Evolutionary conservation across 2,888 invertebrate species (phyloP).

Genomic region (Macroteleia sp.): DNA sequence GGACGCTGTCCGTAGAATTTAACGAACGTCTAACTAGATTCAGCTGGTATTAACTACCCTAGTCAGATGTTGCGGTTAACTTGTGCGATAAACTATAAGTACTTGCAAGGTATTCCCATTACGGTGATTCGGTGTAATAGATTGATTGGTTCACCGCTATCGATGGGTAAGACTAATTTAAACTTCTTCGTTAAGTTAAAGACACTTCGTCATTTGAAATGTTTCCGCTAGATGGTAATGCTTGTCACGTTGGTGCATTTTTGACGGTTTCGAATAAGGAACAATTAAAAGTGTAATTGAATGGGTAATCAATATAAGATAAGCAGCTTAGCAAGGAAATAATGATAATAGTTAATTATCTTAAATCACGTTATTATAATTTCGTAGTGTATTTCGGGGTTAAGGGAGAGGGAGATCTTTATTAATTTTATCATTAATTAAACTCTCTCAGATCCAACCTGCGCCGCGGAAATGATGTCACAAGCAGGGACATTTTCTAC

Average conservation of each 20-base stretch:
- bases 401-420: conserved; percentile 1
- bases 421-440: conserved; percentile 27
- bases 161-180: conserved; percentile 41
- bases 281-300: too few relatives aligned
- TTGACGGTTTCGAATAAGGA: not conserved
- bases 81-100: conserved; percentile 54
- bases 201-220: conserved; percentile 13
- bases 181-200: conserved; percentile 36
- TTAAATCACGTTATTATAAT: conserved; percentile 17
- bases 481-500: conserved; percentile 18
- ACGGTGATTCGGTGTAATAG: conserved; percentile 55
- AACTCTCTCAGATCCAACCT: conserved; percentile 2
- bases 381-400: conserved; percentile 3
- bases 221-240: not conserved
- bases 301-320: not conserved
- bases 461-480: not conserved
- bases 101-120: conserved; percentile 54
- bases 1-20: too few relatives aligned
- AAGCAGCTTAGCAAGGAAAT: not conserved
- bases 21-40: too few relatives aligned
- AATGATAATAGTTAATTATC: conserved; percentile 10
- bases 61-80: conserved; percentile 43
- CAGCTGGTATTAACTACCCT: too few relatives aligned
- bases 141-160: conserved; percentile 55
- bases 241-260: not conserved